phyloP scores from a whole-genome alignment of 2,888 invertebrate genomes.

The Eristalinus sepulchralis region DNA sequence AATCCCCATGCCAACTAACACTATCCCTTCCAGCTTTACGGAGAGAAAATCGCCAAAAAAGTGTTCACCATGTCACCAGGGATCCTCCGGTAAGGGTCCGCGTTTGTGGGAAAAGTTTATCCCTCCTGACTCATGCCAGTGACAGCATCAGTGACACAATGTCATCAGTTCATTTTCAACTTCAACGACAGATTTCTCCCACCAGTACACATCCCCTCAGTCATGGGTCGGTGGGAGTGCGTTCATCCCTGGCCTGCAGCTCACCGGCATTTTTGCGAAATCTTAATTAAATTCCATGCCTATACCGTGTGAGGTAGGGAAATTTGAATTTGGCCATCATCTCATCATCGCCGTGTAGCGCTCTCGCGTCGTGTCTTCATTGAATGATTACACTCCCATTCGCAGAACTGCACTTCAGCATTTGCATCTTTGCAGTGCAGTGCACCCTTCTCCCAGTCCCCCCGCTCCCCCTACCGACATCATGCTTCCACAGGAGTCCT shows the following conservation, averaged over 20 bases:
- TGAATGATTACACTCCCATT: conserved; percentile 39
- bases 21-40: too few relatives aligned
- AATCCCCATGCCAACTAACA: too few relatives aligned
- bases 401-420: conserved; percentile 10
- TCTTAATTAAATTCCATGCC: conserved; percentile 35
- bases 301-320: neutral
- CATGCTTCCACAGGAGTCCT: neutral
- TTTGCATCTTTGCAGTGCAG: neutral
- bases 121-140: neutral
- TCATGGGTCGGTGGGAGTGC: neutral
- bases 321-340: conserved; percentile 27
- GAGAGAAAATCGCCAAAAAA: too few relatives aligned
- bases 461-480: too few relatives aligned
- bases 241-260: neutral
- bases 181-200: conserved; percentile 18
- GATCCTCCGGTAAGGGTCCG: too few relatives aligned
- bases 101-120: too few relatives aligned
- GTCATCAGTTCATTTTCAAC: conserved; percentile 35
- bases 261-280: conserved; percentile 16
- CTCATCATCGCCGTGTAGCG: conserved; percentile 6
- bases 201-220: conserved; percentile 5
- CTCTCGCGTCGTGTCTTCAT: conserved; percentile 31
- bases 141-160: conserved; percentile 17
- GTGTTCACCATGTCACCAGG: too few relatives aligned
- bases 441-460: neutral